A percentile compares a stretch with the other conserved stretches of the same genome.
Conservation (phyloP, 2,113 vertebrate species). For the Eublepharis macularius region DNA sequence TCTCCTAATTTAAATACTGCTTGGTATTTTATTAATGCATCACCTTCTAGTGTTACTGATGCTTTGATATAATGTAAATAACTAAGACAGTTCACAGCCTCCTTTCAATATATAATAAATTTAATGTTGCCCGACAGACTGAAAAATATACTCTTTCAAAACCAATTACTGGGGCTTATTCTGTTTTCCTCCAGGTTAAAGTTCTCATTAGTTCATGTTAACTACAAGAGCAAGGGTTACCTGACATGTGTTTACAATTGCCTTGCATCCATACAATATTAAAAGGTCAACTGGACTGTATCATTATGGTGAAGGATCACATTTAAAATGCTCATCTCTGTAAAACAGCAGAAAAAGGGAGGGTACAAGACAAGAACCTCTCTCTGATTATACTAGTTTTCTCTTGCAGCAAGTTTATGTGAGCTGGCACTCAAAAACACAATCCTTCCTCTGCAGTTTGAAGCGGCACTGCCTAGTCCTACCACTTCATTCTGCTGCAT, state of each 20-base stretch:
- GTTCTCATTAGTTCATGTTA: not conserved
- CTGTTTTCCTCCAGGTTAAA: not conserved
- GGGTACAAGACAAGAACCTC: not conserved
- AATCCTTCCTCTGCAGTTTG: not conserved
- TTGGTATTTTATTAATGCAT: not conserved
- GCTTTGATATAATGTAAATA: not conserved
- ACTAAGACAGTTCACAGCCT: not conserved
- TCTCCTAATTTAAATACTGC: not conserved
- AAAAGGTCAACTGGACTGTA: no score
- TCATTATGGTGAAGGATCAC: no score
- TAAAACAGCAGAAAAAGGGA: no score
- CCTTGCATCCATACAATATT: no score
- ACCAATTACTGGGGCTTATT: not conserved
- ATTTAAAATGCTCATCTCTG: no score
- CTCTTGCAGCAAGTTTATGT: not conserved
- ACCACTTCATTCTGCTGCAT: not conserved
- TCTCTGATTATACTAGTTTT: not conserved
- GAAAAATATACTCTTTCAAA: not conserved
- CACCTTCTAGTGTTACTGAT: not conserved
- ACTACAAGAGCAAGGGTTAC: not conserved
- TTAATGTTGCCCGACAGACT: not conserved
- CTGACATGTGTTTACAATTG: no score
- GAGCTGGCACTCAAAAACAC: not conserved
- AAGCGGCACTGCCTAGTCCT: not conserved
- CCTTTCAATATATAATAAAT: not conserved